Evolutionary conservation across 2,888 invertebrate species (phyloP).

Genomic region (Strigamia maritima): DNA sequence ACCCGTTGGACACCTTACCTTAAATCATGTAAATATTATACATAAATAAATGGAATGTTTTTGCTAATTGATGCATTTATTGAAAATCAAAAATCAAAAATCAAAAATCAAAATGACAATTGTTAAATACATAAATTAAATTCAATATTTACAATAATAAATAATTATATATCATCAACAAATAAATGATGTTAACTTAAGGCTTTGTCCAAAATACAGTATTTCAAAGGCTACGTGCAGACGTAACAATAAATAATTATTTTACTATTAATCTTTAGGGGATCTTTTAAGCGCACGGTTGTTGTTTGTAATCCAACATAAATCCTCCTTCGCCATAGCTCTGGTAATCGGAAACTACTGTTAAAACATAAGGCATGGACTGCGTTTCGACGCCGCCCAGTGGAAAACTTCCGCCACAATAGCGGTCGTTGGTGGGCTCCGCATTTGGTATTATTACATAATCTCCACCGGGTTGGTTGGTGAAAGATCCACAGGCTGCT

Average conservation of each 20-base stretch:
- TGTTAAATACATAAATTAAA: no score
- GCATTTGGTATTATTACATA: conserved; percentile 38
- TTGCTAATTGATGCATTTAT: background rate
- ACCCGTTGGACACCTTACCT: background rate
- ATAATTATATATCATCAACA: no score
- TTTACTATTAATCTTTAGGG: no score
- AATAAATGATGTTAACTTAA: no score
- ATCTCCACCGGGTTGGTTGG: conserved; percentile 13
- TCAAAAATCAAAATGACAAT: no score
- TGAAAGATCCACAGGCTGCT: conserved; percentile 8
- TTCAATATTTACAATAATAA: no score
- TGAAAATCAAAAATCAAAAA: no score
- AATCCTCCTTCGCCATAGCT: conserved; percentile 37
- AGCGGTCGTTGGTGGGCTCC: conserved; percentile 38
- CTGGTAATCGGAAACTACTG: conserved; percentile 1
- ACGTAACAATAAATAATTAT: no score
- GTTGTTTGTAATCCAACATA: conserved; percentile 33
- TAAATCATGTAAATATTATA: background rate
- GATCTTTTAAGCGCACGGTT: conserved; percentile 17
- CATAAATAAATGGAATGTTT: background rate
- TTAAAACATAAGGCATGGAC: conserved; percentile 37
- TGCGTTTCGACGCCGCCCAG: conserved; percentile 17
- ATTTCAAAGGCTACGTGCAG: no score
- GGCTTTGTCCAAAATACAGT: no score
- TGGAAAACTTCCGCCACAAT: conserved; percentile 36